Percentiles rank a stretch among this genome's conserved stretches.
Conservation (phyloP, 2,888 invertebrate species). For the Dynastes tityus region DNA sequence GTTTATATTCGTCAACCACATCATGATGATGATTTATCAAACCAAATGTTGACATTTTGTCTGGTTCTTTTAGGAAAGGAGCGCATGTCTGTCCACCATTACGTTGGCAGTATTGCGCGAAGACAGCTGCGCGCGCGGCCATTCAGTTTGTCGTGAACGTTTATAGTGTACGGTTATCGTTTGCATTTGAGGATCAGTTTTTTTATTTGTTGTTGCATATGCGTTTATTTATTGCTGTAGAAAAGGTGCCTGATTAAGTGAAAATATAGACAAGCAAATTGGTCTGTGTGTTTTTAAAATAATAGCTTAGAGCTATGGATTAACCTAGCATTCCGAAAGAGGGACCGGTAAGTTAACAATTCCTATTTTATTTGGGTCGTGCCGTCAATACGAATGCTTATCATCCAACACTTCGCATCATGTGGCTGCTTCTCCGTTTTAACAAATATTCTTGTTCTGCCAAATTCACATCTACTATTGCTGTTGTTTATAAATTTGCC, state of each 20-base stretch:
- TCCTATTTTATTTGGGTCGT: conserved; percentile 44
- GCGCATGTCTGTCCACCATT: conserved; percentile 65
- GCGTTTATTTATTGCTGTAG: conserved; percentile 54
- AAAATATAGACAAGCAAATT: conserved; percentile 19
- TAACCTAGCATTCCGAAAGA: conserved; percentile 38
- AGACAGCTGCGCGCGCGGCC: conserved; percentile 71
- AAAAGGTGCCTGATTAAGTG: conserved; percentile 36
- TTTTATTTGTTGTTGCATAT: conserved; percentile 52
- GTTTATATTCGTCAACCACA: conserved; percentile 1
- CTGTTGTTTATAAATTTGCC: neutral
- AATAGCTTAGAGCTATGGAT: conserved; percentile 37
- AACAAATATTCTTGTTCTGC: neutral
- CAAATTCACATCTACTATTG: neutral
- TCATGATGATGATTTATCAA: conserved; percentile 24
- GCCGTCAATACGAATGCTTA: conserved; percentile 43
- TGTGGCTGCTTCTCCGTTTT: conserved; percentile 30
- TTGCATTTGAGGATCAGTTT: conserved; percentile 43
- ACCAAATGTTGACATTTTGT: conserved; percentile 56
- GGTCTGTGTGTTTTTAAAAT: conserved; percentile 32
- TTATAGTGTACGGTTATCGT: conserved; percentile 55
- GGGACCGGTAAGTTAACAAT: conserved; percentile 46
- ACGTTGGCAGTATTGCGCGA: conserved; percentile 64
- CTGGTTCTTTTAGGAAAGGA: conserved; percentile 40
- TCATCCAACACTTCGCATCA: conserved; percentile 35
- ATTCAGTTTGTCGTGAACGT: conserved; percentile 59